These are phyloP conservation scores for Dipodomys spectabilis DNA, from an alignment of 2,113 vertebrate genomes.

Conservation along the genomic window DNA sequence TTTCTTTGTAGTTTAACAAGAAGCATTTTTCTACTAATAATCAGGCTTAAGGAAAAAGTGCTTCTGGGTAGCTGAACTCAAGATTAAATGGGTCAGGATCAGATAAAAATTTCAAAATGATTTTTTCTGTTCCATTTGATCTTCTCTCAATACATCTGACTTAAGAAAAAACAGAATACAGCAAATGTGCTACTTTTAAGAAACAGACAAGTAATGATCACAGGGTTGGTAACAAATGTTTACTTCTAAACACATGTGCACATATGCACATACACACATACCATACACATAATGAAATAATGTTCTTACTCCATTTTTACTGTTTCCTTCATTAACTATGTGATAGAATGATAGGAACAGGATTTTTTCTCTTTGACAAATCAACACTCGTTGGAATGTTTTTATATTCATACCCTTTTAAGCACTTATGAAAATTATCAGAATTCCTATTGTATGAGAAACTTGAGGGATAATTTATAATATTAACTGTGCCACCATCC, in stretches of 20 bases:
- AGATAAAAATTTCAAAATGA: conserved; percentile 67
- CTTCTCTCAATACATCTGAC: conserved; percentile 43
- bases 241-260: conserved; percentile 19
- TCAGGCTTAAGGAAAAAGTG: conserved; percentile 51
- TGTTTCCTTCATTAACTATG: neutral
- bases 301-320: neutral
- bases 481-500: neutral
- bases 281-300: neutral
- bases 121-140: conserved; percentile 63
- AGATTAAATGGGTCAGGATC: conserved; percentile 68
- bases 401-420: neutral
- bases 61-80: conserved; percentile 18
- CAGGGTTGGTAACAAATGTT: conserved; percentile 41
- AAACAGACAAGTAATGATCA: conserved; percentile 53
- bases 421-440: neutral
- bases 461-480: neutral
- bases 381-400: neutral
- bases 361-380: neutral
- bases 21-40: conserved; percentile 64
- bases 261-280: neutral
- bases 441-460: neutral
- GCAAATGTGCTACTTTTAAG: conserved; percentile 58
- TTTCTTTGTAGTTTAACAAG: conserved; percentile 60
- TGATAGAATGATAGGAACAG: neutral
- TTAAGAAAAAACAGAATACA: conserved; percentile 64